phyloP scores from a whole-genome alignment of 2,113 vertebrate genomes.

The Hemichromis elongatus region DNA sequence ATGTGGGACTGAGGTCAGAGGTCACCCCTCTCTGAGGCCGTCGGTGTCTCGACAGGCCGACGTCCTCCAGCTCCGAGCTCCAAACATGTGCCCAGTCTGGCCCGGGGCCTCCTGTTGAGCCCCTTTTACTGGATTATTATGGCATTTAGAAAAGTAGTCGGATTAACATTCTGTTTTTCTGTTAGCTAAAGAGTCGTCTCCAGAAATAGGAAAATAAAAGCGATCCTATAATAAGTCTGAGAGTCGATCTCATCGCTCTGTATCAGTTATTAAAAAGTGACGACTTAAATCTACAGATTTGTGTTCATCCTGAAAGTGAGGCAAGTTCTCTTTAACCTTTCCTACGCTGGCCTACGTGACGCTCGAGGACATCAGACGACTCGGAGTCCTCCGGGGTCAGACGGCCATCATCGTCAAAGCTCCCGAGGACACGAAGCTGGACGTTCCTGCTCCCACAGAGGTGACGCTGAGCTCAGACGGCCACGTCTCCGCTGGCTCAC shows the following conservation, averaged over 20 bases:
- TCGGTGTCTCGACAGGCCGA: background rate
- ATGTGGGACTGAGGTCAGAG: background rate
- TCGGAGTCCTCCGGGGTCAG: constrained; percentile 82
- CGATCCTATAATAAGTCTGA: background rate
- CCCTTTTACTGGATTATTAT: background rate
- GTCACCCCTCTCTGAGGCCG: background rate
- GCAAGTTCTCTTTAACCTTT: constrained; percentile 37
- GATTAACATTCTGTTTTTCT: background rate
- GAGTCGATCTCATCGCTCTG: background rate
- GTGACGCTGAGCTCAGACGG: constrained; percentile 49
- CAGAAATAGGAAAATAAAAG: background rate
- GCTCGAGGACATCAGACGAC: constrained; percentile 78
- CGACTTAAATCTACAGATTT: background rate
- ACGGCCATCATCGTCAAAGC: constrained; percentile 85
- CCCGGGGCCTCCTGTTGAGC: background rate
- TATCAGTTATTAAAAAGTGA: background rate
- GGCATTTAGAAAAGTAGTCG: background rate
- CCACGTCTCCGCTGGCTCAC: background rate
- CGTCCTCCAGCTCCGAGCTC: background rate
- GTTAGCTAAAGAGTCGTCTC: background rate
- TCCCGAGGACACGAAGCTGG: constrained; percentile 85
- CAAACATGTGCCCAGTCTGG: background rate
- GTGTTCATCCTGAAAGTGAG: background rate
- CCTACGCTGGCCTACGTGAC: constrained; percentile 86
- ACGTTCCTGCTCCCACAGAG: constrained; percentile 82